These are phyloP conservation scores for Oscheius onirici DNA, from an alignment of 2,888 invertebrate genomes.

Conservation along the genomic window DNA sequence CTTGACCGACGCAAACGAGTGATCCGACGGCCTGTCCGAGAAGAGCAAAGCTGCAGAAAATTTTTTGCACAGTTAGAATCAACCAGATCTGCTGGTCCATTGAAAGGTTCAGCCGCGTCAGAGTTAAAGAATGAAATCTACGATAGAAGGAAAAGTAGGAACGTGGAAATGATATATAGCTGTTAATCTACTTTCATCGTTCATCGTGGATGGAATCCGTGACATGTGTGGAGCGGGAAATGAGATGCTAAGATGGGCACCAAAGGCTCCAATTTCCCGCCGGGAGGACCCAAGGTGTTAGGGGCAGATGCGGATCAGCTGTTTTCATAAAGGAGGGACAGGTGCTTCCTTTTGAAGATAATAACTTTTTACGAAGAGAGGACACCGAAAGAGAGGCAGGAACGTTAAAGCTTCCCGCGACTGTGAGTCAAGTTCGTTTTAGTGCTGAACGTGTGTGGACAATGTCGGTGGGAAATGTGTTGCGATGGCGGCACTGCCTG, in stretches of 20 bases:
- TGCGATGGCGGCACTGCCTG: conserved; percentile 3
- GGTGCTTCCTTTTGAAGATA: background rate
- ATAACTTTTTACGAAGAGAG: background rate
- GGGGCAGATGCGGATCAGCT: conserved; percentile 25
- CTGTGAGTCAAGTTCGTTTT: conserved; percentile 13
- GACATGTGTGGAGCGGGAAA: conserved; percentile 29
- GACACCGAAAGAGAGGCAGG: background rate
- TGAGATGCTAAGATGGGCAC: conserved; percentile 28
- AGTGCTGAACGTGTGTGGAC: background rate
- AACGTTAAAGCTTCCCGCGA: background rate
- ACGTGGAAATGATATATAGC: too few species aligned
- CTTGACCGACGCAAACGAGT: conserved; percentile 17
- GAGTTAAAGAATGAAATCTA: too few species aligned
- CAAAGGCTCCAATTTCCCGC: conserved; percentile 32
- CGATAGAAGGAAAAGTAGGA: too few species aligned
- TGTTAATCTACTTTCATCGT: conserved; percentile 12
- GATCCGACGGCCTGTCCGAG: conserved; percentile 3
- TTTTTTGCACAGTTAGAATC: too few species aligned
- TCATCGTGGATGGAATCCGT: conserved; percentile 25
- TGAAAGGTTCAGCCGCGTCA: too few species aligned
- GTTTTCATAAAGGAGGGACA: conserved; percentile 17
- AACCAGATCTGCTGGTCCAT: too few species aligned
- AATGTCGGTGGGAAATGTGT: background rate
- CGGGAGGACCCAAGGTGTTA: conserved; percentile 13
- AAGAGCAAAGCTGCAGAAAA: conserved; percentile 21